A percentile compares a stretch with the other conserved stretches of the same genome.
phyloP scores from a whole-genome alignment of 2,113 vertebrate species.

The Antechinus flavipes region DNA sequence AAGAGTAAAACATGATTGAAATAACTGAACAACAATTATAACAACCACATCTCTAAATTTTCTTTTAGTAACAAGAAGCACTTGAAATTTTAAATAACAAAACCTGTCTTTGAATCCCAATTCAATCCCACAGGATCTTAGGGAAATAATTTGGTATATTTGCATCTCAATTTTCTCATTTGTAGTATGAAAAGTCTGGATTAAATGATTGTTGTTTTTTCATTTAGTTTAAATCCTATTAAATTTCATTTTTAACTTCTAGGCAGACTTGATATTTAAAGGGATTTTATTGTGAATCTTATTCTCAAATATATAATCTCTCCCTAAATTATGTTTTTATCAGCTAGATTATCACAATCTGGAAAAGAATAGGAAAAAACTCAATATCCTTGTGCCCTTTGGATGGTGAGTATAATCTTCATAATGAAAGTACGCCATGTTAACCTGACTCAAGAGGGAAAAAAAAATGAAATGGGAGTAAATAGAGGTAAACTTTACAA shows the following conservation, averaged over 20 bases:
- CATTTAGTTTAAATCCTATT: background rate
- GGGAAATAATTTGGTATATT: background rate
- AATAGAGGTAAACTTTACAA: background rate
- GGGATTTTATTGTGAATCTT: background rate
- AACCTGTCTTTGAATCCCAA: background rate
- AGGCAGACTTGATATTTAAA: background rate
- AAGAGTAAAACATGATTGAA: background rate
- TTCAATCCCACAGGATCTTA: background rate
- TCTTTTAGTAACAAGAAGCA: background rate
- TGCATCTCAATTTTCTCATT: background rate
- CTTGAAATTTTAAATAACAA: background rate
- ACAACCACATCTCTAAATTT: background rate
- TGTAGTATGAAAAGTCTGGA: background rate
- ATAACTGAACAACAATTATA: background rate
- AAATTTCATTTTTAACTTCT: background rate
- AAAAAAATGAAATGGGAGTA: background rate
- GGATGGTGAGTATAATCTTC: background rate
- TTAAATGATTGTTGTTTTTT: background rate
- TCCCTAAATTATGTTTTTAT: background rate
- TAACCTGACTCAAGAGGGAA: background rate
- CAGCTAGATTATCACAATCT: background rate
- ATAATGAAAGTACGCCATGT: background rate
- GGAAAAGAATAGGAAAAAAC: background rate
- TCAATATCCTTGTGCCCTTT: background rate
- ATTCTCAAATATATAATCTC: background rate